Conservation (phyloP, 23 tunicate species). For the Ascidia mentula region DNA sequence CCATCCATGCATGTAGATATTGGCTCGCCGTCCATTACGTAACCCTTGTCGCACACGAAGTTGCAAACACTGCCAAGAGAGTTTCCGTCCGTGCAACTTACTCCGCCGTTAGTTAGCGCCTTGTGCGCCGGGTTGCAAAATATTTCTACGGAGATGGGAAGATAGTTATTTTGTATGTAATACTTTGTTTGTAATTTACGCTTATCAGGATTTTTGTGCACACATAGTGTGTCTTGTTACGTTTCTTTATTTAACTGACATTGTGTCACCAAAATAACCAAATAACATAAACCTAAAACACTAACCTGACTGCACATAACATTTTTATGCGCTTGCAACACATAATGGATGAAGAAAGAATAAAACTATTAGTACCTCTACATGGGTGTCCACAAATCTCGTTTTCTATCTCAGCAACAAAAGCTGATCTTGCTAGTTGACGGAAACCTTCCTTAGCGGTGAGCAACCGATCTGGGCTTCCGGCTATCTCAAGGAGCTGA, state of each 20-base stretch:
- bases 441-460: not conserved
- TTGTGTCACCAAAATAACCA: too few relatives aligned
- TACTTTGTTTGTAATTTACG: too few relatives aligned
- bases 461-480: not conserved
- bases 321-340: not conserved
- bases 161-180: too few relatives aligned
- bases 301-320: too few relatives aligned
- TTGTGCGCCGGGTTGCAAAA: slow-evolving; percentile 6
- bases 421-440: not conserved
- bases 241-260: too few relatives aligned
- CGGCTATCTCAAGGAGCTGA: not conserved
- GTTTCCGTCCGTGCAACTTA: slow-evolving; percentile 12
- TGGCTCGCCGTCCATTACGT: slow-evolving; percentile 11
- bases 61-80: not conserved
- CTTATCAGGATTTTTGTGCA: too few relatives aligned
- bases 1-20: not conserved
- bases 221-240: too few relatives aligned
- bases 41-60: not conserved
- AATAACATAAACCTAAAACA: too few relatives aligned
- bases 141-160: not conserved
- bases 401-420: not conserved
- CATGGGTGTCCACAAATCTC: not conserved
- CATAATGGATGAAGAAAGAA: not conserved
- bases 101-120: not conserved
- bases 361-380: not conserved